Evolutionary conservation across 2,888 invertebrate genomes (phyloP), one percentile per base, ranked within the genome.

Genomic region (Apotomis capreana): DNA sequence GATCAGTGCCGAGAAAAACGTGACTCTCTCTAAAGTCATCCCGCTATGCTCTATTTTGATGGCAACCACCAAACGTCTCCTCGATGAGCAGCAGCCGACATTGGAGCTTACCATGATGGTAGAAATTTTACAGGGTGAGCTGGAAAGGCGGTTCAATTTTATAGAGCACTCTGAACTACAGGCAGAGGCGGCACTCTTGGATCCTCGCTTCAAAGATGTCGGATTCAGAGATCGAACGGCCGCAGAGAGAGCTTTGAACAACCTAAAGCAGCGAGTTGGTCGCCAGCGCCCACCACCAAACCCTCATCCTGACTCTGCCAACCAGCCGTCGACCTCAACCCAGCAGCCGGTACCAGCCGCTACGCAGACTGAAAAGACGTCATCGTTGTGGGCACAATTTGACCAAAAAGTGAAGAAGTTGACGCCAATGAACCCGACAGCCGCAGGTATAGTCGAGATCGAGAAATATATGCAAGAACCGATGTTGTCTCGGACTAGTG

Each of bases 121-220:
- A 9, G 13, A 65, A 65, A 65, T 40, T 5, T 4, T 55, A 6
- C 40, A 57, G 5, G n/a, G 5, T 5, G 55, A 65, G 44, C 15
- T 65, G 3, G 46, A 65, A 5, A n/a, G 26, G 9, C 55, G 65
- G 2, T 65, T 65, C n/a, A 57, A 57, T 36, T 46, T 13, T 46
- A 55, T 9, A 12, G 40, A 65, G 46, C 15, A 46, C 0, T 6
- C 46, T 5, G 26, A 12, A 8, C n/a, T 65, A 10, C 37, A 65
- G 26, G 10, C 65, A n/a, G 65, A 67, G 46, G 65, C 49, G 3
- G 9, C 65, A 1, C 12, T 67, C 1, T 13, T 67, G 2, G 58
- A 67, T 9, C 67, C 58, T 3, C 15, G 67, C n/a, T 67, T 67
- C 44, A 67, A 67, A 51, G 67, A 58, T 10, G 51, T 10, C 9